Evolutionary conservation across 1,140 invertebrate genomes (phyloP), one percentile per base, ranked within the genome.

Genomic region (Elysia chlorotica): DNA sequence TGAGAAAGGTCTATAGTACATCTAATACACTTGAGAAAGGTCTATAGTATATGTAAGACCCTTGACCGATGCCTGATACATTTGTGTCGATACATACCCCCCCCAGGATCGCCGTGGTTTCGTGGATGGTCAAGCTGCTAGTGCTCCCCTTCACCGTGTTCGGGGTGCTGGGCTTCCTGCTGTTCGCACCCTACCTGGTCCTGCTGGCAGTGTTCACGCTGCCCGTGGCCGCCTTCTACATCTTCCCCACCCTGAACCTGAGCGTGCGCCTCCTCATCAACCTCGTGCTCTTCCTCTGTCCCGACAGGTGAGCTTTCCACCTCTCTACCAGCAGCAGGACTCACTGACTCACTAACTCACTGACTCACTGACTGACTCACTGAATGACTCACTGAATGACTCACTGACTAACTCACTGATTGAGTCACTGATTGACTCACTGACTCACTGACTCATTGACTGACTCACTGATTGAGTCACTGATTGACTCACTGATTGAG

Each of bases 251-350:
- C 38, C 56, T 77, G 71, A 78, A 76, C 62, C 65, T 79, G 65
- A 69, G 62, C 56, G 2, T 77, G 65, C 10, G 75, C 28, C 36
- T 76, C 57, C 17, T 80, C 70, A 75, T 79, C 63, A 38, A 78
- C 33, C 56, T 81, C 53, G 48, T 80, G 25, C 59, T 74, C 30
- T 80, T 78, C 68, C 65, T 78, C 36, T 72, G 81, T 59, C 80
- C 78, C 23, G 17, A 25, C 17, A 38, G 67, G 67, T 70, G 59
- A 68, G 65, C n/a, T n/a, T n/a, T n/a, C n/a, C n/a, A n/a, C n/a
- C n/a, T n/a, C n/a, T n/a, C n/a, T n/a, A n/a, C n/a, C n/a, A n/a
- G n/a, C n/a, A n/a, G n/a, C n/a, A n/a, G n/a, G n/a, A n/a, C n/a
- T n/a, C n/a, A n/a, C n/a, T n/a, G n/a, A n/a, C n/a, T n/a, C n/a